Base-by-base conservation (phyloP, 2,888 invertebrate species). In the Heliconius hortense region DNA sequence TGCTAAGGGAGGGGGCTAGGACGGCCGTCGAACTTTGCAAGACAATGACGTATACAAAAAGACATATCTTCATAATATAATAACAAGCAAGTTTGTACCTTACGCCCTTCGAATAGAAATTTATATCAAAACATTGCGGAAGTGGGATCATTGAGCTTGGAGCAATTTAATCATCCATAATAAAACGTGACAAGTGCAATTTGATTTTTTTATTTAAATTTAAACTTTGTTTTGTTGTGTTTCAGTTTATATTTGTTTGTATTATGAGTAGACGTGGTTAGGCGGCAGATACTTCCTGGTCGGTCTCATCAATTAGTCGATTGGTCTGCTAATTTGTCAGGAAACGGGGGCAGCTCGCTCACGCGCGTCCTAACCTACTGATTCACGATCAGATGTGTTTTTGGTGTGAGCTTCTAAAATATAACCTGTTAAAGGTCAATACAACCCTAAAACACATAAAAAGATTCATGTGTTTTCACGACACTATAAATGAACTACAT, bases 121-220 rank as follows among this genome's bases (percentile, higher is more conserved):
- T 76, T 82, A 76, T 82, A 80, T 89, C 39, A 78, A 53, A 74
- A 74, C 76, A 78, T 82, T 80, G 82, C 86, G 84, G 85, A 89
- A 88, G 88, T 84, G 91, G 89, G 93, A 93, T 90, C 93, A 92
- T 89, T 93, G 92, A 89, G 93, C 93, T 92, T 88, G 86, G 85
- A 88, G 90, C 89, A 88, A 89, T 89, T 90, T 88, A 84, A 86
- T 84, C 86, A 82, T 80, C 81, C 79, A 77, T 82, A 82, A 78
- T 78, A 77, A 82, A 88, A 88, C 77, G 86, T 78, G 85, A 73
- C 86, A 92, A 86, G 80, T 78, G 73, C 73, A 81, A 68, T 21
- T 75, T 43, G 15, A 18, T 31, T 43, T 35, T 35, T 24, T 39
- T 74, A 79, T 73, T 66, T 56, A 2, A 87, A 79, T 82, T 80